A percentile compares a stretch with the other conserved stretches of the same genome.
Evolutionary conservation across 2,888 invertebrate species (phyloP).

Genomic region (Cantharis flavilabris): DNA sequence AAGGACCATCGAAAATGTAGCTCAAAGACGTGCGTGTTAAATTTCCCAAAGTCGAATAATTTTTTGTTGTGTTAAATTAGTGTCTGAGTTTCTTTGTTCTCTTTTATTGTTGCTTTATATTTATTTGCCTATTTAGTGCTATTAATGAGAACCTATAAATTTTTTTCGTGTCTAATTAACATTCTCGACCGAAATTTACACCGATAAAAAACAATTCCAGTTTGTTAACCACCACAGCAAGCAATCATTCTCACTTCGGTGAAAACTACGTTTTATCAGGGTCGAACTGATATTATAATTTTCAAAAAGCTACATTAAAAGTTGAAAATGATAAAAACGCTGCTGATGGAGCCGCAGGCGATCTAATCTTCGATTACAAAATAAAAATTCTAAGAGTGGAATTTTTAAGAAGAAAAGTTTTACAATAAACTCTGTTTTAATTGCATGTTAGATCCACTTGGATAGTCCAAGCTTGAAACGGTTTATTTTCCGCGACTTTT

Average conservation of each 20-base stretch:
- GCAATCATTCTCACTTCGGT: neutral
- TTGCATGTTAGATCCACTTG: no score
- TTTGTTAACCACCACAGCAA: neutral
- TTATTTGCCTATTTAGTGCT: neutral
- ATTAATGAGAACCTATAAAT: neutral
- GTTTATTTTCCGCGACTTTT: no score
- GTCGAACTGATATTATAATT: no score
- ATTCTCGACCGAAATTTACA: neutral
- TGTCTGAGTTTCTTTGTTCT: neutral
- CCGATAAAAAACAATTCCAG: neutral
- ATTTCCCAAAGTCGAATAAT: neutral
- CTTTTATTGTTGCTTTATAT: neutral
- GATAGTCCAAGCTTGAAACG: no score
- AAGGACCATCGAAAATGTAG: neutral
- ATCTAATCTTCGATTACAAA: no score
- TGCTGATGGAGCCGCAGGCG: no score
- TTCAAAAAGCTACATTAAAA: no score
- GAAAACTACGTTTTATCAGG: neutral
- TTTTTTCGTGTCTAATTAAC: neutral
- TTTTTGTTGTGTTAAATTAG: neutral
- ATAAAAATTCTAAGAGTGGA: no score
- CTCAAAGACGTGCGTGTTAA: neutral
- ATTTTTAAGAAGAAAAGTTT: no score
- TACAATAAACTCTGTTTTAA: no score
- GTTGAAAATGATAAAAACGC: no score